These are phyloP conservation scores for Muricea muricata DNA, from an alignment of 92 coral and sea anemone genomes.

Conservation along the genomic window DNA sequence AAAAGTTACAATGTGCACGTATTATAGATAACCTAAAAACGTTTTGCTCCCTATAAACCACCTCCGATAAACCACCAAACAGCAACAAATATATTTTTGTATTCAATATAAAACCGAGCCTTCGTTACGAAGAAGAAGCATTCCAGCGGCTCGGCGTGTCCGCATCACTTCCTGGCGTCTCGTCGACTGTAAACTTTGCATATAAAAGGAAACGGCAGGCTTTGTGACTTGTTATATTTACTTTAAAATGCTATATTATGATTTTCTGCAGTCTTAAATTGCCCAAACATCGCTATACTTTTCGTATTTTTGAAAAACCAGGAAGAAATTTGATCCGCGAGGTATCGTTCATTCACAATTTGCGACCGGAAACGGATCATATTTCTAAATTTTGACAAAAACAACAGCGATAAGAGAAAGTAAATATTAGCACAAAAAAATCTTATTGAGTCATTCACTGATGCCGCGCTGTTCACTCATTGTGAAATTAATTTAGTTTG, in stretches of 20 bases:
- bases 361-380: slow-evolving; percentile 45
- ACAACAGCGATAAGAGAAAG: slow-evolving; percentile 51
- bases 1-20: background rate
- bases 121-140: background rate
- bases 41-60: too few relatives aligned
- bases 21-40: too few relatives aligned
- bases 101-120: slow-evolving; percentile 9
- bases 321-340: background rate
- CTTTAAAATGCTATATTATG: slow-evolving; percentile 16
- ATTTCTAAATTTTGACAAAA: slow-evolving; percentile 45
- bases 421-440: slow-evolving; percentile 53
- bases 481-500: slow-evolving; percentile 40
- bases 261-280: slow-evolving; percentile 18
- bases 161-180: slow-evolving; percentile 45
- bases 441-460: slow-evolving; percentile 36
- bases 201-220: slow-evolving; percentile 54
- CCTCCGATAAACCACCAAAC: too few relatives aligned
- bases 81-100: background rate
- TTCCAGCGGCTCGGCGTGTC: slow-evolving; percentile 37
- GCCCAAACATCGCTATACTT: slow-evolving; percentile 7
- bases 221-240: slow-evolving; percentile 35
- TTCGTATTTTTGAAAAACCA: background rate
- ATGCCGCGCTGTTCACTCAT: slow-evolving; percentile 17
- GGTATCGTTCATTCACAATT: slow-evolving; percentile 27
- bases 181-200: slow-evolving; percentile 41